Evolutionary conservation across 2,888 invertebrate genomes (phyloP), one percentile per base, ranked within the genome.

Genomic region (Sarcophaga carnaria): DNA sequence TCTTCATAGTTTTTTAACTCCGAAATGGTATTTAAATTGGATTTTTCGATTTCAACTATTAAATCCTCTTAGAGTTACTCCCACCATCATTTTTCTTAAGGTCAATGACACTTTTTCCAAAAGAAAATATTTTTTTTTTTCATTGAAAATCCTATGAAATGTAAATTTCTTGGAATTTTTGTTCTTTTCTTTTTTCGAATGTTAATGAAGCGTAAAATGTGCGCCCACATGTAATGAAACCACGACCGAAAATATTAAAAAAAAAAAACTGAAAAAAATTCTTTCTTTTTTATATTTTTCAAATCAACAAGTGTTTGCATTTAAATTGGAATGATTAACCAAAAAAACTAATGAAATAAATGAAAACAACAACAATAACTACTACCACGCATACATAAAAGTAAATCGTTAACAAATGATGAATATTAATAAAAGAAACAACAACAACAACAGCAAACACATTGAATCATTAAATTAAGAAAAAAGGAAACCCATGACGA

Each of bases 321-420:
- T 90, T 89, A 90, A 91, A 90, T 89, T 89, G 89, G 88, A 91
- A 91, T 91, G 89, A 91, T 91, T 92, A 90, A 92, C 62, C 12
- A 66, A 66, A 37, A 47, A 67, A 45, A 47, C n/a, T 3, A 27
- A 37, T 66, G 66, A 37, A 66, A 27, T 11, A 66, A 45, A 25
- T 1, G 11, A 37, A 20, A 67, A 3, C 37, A 27, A 20, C 37
- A 10, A 62, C n/a, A 62, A 62, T 10, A 22, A 62, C 12, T 17
- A 17, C 54, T 3, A 62, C 67, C 11, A 67, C 12, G 11, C 64
- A 64, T 54, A 54, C 54, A 54, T 54, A 54, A 17, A 54, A 54
- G 14, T 54, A 54, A 79, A 82, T 85, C 82, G 82, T 82, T 85
- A 83, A 82, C 82, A 82, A 87, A 87, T 79, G 71, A 79, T 77